phyloP scores from a whole-genome alignment of 2,113 vertebrate species.

The Rhabdornis inornatus region DNA sequence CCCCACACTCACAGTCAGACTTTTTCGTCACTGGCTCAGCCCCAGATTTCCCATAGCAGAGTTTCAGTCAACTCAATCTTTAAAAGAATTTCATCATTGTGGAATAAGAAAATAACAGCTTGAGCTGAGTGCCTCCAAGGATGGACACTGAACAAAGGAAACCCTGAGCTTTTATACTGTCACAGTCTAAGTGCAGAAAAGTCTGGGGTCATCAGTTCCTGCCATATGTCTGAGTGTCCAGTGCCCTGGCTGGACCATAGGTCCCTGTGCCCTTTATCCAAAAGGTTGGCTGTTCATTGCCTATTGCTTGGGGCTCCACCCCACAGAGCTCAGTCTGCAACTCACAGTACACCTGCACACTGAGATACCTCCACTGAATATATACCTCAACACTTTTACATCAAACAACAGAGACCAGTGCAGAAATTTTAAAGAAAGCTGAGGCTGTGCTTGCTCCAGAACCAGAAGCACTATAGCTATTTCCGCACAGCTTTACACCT shows the following conservation, averaged over 20 bases:
- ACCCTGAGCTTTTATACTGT: background rate
- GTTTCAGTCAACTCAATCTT: background rate
- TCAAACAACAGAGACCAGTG: background rate
- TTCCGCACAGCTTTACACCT: background rate
- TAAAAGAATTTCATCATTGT: background rate
- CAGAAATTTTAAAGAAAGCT: background rate
- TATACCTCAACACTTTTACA: background rate
- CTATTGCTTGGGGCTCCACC: background rate
- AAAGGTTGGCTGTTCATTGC: too few species aligned
- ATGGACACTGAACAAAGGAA: background rate
- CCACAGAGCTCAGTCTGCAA: background rate
- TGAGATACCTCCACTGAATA: background rate
- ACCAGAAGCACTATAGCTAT: background rate
- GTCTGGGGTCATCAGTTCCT: background rate
- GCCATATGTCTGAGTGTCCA: background rate
- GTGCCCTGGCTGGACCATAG: too few species aligned
- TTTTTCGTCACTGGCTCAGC: background rate
- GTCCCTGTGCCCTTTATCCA: background rate
- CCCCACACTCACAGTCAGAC: background rate
- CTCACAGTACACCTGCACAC: background rate
- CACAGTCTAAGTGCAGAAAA: fast-evolving
- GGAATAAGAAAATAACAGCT: background rate
- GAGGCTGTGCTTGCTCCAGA: background rate
- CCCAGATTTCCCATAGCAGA: background rate
- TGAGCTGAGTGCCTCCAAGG: background rate